These are phyloP conservation scores for Lacerta agilis DNA, from an alignment of 2,797 vertebrate species.

Conservation along the genomic window DNA sequence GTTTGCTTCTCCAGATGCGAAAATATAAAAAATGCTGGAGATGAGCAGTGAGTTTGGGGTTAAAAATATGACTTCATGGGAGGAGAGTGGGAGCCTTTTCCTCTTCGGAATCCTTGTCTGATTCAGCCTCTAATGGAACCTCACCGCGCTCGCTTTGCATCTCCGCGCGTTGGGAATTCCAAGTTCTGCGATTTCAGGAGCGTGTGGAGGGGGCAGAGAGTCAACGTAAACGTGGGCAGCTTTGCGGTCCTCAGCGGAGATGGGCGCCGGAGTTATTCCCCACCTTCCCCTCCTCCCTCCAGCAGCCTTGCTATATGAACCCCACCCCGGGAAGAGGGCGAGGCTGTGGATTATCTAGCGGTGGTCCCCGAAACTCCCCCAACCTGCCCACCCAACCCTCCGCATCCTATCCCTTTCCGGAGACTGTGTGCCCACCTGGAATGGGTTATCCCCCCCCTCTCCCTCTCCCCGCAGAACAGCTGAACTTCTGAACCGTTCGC, in stretches of 20 bases:
- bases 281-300: too few species aligned
- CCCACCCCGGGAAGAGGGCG: background rate
- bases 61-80: background rate
- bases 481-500: slow-evolving; percentile 1
- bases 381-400: background rate
- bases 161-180: background rate
- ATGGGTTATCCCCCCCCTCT: background rate
- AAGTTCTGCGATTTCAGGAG: background rate
- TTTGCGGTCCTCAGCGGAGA: background rate
- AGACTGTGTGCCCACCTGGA: background rate
- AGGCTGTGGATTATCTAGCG: background rate
- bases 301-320: background rate
- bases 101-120: background rate
- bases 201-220: background rate
- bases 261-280: background rate
- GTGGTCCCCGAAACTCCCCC: background rate
- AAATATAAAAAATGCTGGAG: background rate
- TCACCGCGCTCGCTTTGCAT: background rate
- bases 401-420: background rate
- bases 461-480: background rate
- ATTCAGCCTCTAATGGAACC: background rate
- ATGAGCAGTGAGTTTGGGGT: background rate
- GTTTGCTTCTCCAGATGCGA: background rate
- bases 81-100: background rate
- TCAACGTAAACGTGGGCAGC: background rate